These are phyloP conservation scores for Agrotis puta DNA, from an alignment of 2,888 invertebrate species.

Conservation along the genomic window DNA sequence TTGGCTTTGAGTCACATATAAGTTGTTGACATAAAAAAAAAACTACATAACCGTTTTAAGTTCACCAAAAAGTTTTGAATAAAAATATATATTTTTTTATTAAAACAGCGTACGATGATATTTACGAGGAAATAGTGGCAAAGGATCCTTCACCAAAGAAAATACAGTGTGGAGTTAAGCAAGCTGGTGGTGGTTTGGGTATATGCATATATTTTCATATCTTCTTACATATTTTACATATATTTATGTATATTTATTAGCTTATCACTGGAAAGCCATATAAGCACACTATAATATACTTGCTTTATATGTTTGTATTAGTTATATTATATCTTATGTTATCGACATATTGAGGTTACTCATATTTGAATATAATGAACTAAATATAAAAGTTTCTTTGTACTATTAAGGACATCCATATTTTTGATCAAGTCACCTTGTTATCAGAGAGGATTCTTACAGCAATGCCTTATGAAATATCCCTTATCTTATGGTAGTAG, in stretches of 20 bases:
- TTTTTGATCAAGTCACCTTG: conserved; percentile 47
- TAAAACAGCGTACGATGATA: conserved; percentile 76
- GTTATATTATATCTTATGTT: conserved; percentile 22
- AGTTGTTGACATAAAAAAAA: too few relatives aligned
- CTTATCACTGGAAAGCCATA: too few relatives aligned
- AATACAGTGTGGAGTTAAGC: conserved; percentile 83
- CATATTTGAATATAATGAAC: conserved; percentile 26
- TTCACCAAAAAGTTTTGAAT: too few relatives aligned
- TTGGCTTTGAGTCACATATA: background rate
- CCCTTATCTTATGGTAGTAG: conserved; percentile 69
- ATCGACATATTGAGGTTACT: conserved; percentile 40
- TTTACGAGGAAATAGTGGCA: conserved; percentile 87
- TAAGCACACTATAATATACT: too few relatives aligned
- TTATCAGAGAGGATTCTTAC: conserved; percentile 51
- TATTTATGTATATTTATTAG: too few relatives aligned
- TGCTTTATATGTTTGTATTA: background rate
- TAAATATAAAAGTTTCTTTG: conserved; percentile 30
- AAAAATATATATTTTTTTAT: too few relatives aligned
- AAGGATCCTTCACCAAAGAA: conserved; percentile 74
- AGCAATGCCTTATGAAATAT: conserved; percentile 58
- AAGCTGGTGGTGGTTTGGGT: conserved; percentile 87
- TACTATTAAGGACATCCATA: conserved; percentile 29
- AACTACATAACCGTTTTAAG: background rate
- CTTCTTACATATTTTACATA: background rate
- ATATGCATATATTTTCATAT: conserved; percentile 46